phyloP scores from a whole-genome alignment of 64 coral and sea anemone species.

The Dendrophyllia cribrosa region DNA sequence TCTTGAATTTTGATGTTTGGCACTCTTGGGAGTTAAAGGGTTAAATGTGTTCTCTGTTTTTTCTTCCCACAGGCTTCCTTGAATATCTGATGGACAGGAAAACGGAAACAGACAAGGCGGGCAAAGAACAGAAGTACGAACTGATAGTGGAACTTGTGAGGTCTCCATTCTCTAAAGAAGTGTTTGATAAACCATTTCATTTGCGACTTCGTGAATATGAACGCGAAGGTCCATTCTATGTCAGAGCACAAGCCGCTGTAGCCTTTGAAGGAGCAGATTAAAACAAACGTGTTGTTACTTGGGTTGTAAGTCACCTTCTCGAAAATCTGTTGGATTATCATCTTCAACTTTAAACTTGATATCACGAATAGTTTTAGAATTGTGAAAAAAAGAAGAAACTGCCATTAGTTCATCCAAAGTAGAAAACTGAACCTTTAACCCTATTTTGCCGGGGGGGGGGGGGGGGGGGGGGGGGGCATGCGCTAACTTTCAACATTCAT shows the following conservation, averaged over 20 bases:
- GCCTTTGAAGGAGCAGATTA: slow-evolving; percentile 90
- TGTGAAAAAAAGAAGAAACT: too few relatives aligned
- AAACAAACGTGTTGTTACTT: background rate
- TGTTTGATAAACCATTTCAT: slow-evolving; percentile 88
- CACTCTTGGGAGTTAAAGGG: too few relatives aligned
- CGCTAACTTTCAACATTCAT: too few relatives aligned
- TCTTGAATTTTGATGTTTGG: too few relatives aligned
- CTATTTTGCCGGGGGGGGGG: too few relatives aligned
- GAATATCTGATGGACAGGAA: slow-evolving; percentile 94
- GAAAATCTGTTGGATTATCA: background rate
- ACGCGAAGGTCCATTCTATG: slow-evolving; percentile 96
- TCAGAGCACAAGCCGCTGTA: slow-evolving; percentile 78
- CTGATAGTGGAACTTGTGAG: slow-evolving; percentile 82
- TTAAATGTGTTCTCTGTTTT: background rate
- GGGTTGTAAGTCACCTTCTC: background rate
- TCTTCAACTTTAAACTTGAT: too few relatives aligned
- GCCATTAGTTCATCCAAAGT: too few relatives aligned
- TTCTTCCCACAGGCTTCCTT: slow-evolving; percentile 76
- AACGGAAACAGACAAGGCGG: slow-evolving; percentile 87
- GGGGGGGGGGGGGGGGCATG: too few relatives aligned
- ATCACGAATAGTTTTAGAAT: too few relatives aligned
- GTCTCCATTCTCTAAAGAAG: slow-evolving; percentile 59
- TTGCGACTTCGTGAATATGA: slow-evolving; percentile 89
- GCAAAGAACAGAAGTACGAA: slow-evolving; percentile 91
- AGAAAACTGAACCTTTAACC: too few relatives aligned